Evolutionary conservation across 2,888 invertebrate genomes (phyloP).

Genomic region (Chrysolina americana): DNA sequence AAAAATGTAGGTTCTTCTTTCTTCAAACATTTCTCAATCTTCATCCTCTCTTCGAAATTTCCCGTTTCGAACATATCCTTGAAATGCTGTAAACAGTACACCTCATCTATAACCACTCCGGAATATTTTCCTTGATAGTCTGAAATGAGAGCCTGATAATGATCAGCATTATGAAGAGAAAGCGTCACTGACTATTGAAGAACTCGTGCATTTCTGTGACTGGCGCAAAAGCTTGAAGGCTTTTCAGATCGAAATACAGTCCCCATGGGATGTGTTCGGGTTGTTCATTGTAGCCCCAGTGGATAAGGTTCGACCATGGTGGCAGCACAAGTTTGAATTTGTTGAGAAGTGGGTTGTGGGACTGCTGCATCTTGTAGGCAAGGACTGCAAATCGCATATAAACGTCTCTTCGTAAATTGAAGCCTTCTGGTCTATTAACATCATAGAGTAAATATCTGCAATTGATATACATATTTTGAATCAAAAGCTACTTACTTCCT

Average conservation of each 20-base stretch:
- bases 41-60: slow-evolving; percentile 87
- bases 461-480: too few species aligned
- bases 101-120: slow-evolving; percentile 77
- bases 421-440: slow-evolving; percentile 96
- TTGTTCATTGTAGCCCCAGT: slow-evolving; percentile 80
- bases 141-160: slow-evolving; percentile 58
- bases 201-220: slow-evolving; percentile 91
- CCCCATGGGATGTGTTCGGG: slow-evolving; percentile 84
- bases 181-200: slow-evolving; percentile 73
- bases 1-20: slow-evolving; percentile 75
- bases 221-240: slow-evolving; percentile 84
- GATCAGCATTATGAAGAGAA: background rate
- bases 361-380: slow-evolving; percentile 77
- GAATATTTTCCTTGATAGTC: slow-evolving; percentile 67
- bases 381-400: slow-evolving; percentile 93
- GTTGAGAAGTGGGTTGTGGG: slow-evolving; percentile 66
- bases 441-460: slow-evolving; percentile 90
- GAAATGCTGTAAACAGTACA: slow-evolving; percentile 89
- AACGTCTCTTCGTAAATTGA: slow-evolving; percentile 96
- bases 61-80: slow-evolving; percentile 87
- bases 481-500: too few species aligned
- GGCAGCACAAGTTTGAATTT: slow-evolving; percentile 85
- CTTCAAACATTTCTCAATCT: slow-evolving; percentile 73
- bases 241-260: slow-evolving; percentile 86
- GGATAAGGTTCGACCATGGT: slow-evolving; percentile 92